Evolutionary conservation across 2,113 vertebrate species (phyloP), one percentile per base, ranked within the genome.

Genomic region (Hirundichthys speculiger): DNA sequence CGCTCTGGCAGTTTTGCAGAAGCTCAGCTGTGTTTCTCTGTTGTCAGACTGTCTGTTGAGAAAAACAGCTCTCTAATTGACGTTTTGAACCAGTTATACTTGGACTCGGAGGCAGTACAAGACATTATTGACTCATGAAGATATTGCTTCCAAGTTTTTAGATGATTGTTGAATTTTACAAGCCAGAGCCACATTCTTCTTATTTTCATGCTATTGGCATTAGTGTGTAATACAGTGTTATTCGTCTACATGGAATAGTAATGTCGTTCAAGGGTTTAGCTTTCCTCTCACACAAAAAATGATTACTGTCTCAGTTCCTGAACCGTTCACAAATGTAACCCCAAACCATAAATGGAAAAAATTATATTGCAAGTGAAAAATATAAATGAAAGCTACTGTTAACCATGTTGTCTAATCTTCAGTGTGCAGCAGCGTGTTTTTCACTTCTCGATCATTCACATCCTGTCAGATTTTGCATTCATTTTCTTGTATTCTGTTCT

Each of bases 401-500:
- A 27, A 30, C 18, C n/a, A 50, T 34, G 11, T 52, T 49, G 13
- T 30, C 20, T 20, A 20, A 1, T 7, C 54, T 70, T 34, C 9
- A 4, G 0, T 41, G 13, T 41, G n/a, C 19, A n/a, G n/a, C 19
- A 20, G 16, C 20, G 39, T 22, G n/a, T 50, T 34, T 58, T 16
- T 76, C 1, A n/a, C 11, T n/a, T 15, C 43, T 53, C 61, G 18
- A 4, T 45, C 30, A 64, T 43, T 50, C 12, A 14, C 53, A 38
- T 75, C 22, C 43, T 16, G n/a, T 53, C 2, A 12, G 10, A 8
- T 8, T 48, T 52, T 62, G 20, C 25, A 58, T 41, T 74, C 43
- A 60, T 39, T 64, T n/a, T 80, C 65, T 69, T 62, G 24, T 20
- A 72, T 79, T 75, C 51, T 22, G 20, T 68, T 75, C 25, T 74